These are phyloP conservation scores for Petrolisthes cinctipes DNA, from an alignment of 2,888 invertebrate species.

Conservation along the genomic window DNA sequence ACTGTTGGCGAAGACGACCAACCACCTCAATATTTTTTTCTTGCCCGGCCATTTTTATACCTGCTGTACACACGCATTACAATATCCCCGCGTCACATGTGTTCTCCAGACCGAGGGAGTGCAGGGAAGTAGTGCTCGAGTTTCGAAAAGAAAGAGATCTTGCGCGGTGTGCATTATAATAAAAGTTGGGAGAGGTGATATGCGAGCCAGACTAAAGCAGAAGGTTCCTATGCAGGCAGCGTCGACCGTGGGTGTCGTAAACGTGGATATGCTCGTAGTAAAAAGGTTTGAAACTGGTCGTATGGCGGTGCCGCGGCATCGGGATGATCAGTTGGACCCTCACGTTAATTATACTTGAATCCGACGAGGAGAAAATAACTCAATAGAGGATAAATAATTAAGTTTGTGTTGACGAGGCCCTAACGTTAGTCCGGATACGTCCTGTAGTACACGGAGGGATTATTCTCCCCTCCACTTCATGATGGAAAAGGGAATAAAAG, in stretches of 20 bases:
- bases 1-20: constrained; percentile 14
- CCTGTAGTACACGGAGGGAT: not conserved
- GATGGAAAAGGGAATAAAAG: constrained; percentile 32
- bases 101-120: not conserved
- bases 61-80: constrained; percentile 10
- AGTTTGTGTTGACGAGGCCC: not conserved
- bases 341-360: constrained; percentile 26
- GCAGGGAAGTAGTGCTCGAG: constrained; percentile 9
- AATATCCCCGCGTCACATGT: constrained; percentile 17
- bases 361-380: constrained; percentile 32
- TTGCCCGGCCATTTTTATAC: constrained; percentile 10
- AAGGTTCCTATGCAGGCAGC: constrained; percentile 46
- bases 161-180: constrained; percentile 31
- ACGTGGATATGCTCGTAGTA: constrained; percentile 37
- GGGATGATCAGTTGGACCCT: not conserved
- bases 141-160: constrained; percentile 17
- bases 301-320: constrained; percentile 16
- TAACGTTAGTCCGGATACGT: not conserved
- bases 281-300: constrained; percentile 32
- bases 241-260: constrained; percentile 41
- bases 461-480: not conserved
- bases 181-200: constrained; percentile 37
- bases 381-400: constrained; percentile 24
- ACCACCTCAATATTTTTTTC: constrained; percentile 1
- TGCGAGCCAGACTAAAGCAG: constrained; percentile 39